Evolutionary conservation across 2,113 vertebrate species (phyloP), one percentile per base, ranked within the genome.

Genomic region (Sorex fumeus): DNA sequence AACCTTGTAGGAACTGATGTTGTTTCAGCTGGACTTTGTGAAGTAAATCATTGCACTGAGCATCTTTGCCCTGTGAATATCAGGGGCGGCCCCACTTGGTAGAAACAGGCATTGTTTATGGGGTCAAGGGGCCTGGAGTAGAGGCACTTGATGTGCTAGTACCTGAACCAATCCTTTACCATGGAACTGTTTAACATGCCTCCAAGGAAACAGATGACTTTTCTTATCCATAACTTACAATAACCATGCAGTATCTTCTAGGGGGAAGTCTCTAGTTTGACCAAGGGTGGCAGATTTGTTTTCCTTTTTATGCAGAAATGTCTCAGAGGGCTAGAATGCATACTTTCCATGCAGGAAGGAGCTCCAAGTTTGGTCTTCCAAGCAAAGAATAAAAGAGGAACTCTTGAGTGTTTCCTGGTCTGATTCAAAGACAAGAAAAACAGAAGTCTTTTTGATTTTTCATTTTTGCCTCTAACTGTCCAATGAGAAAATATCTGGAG

Each of bases 381-480:
- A 60, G 7, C 57, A 60, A 60, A 60, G 47, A 50, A 50, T 50
- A 50, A 50, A 50, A 12, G 47, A 50, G 57, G 16, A 60, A 60
- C 57, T 60, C 19, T 60, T 60, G 18, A 60, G 57, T 6, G 18
- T 3, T 60, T 60, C 21, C 57, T 60, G 57, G 57, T 60, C 57
- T 60, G 57, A 18, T 57, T 13, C 53, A 57, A 57, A 57, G 57
- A 60, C 57, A 40, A 40, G 40, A 40, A 40, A 40, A 40, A 40
- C 40, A 40, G 40, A 40, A 40, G 40, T 40, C 3, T 53, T 53
- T 53, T 53, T 53, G 9, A 53, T 60, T 60, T 98, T 96, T 98
- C 98, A 94, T 99, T 99, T 94, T 97, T 99, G 99, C 34, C 98
- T 97, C 8, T 99, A 98, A 0, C 99, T 98, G 64, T 99, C 99